These are phyloP conservation scores for Archips xylosteana DNA, from an alignment of 2,888 invertebrate genomes.

Conservation along the genomic window DNA sequence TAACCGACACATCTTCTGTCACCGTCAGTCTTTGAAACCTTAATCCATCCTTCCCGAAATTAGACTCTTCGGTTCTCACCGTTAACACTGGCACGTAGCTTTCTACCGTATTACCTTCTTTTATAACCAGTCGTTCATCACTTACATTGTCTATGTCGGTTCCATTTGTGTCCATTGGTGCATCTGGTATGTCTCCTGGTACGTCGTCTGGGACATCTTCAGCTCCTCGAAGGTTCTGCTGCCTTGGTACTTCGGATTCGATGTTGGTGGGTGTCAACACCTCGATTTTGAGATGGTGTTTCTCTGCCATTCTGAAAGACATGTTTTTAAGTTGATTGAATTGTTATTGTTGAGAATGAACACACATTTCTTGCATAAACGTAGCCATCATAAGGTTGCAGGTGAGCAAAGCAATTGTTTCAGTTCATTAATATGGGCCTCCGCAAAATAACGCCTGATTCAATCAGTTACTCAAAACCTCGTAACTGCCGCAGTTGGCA, in stretches of 20 bases:
- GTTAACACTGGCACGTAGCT: slow-evolving; percentile 65
- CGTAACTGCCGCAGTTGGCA: too few species aligned
- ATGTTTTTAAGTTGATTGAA: background rate
- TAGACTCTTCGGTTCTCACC: slow-evolving; percentile 67
- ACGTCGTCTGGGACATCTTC: background rate
- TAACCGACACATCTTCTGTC: slow-evolving; percentile 72
- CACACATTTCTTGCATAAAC: too few species aligned
- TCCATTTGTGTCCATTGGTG: background rate
- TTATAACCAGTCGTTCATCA: slow-evolving; percentile 40
- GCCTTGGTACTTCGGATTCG: slow-evolving; percentile 66
- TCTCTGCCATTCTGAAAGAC: slow-evolving; percentile 57
- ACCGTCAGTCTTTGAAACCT: slow-evolving; percentile 72
- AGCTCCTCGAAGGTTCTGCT: slow-evolving; percentile 59
- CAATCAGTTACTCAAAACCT: too few species aligned
- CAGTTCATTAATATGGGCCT: too few species aligned
- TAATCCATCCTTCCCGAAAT: slow-evolving; percentile 66
- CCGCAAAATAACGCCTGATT: too few species aligned
- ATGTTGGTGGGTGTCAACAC: slow-evolving; percentile 57
- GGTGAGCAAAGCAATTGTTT: too few species aligned
- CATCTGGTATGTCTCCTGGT: background rate
- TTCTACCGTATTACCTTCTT: slow-evolving; percentile 41
- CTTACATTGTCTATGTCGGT: slow-evolving; percentile 17
- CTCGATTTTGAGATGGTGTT: slow-evolving; percentile 54
- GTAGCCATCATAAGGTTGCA: too few species aligned
- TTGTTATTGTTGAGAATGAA: too few species aligned